Evolutionary conservation across 2,888 invertebrate species (phyloP), one percentile per base, ranked within the genome.

Genomic region (Andrena bicolor): DNA sequence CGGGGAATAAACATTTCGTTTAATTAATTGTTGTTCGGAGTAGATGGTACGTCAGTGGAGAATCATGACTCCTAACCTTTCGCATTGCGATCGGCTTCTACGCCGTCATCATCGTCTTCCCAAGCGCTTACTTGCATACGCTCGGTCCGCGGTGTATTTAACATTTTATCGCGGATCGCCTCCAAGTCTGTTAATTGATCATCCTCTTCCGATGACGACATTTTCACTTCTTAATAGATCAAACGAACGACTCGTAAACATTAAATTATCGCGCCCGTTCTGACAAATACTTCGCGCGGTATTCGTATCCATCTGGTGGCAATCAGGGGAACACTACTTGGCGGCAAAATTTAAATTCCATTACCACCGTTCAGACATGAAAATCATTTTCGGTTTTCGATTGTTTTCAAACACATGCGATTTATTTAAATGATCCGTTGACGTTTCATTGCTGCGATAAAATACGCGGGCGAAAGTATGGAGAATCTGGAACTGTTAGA

Each of bases 61-160:
- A 64, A 30, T 30, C 0, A 8, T 35, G 28, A 58, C 32, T 28
- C 7, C 75, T 86, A 95, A 97, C 97, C 97, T 95, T 96, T 95
- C 0, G 97, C 97, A 94, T 97, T 95, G 89, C 95, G 95, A 56
- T 96, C 96, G 86, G 95, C 94, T 82, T 97, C 96, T 13, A 97
- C 95, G 80, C 96, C 96, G 86, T 96, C 95, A 90, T 97, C 96
- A 58, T 96, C 96, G 91, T 97, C 96, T 90, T 98, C 97, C 97
- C 97, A 98, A 69, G 97, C 97, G 91, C 97, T 97, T 0, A 97
- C 97, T 90, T 94, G 93, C 94, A 95, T 95, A 72, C 94, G 88
- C 66, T 93, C 93, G 32, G 80, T 74, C 48, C 84, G 86, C 2
- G 92, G 91, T 60, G 86, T 85, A 68, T 76, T 90, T 69, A 92